phyloP scores from a whole-genome alignment of 2,797 vertebrate species.

The Linurgus olivaceus region DNA sequence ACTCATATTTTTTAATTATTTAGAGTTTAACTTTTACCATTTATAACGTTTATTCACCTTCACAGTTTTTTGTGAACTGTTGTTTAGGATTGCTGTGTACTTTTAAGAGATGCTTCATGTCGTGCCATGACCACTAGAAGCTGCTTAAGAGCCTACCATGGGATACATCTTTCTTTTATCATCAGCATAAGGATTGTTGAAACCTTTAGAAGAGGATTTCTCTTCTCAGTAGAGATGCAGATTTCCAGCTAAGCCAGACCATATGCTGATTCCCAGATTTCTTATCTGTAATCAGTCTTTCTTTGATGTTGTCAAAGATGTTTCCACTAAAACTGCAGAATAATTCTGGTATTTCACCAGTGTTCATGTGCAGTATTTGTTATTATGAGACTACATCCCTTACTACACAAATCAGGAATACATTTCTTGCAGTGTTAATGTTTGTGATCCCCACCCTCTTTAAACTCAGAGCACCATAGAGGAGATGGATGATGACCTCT shows the following conservation, averaged over 20 bases:
- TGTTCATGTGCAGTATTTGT: background rate
- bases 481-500: background rate
- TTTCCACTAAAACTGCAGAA: background rate
- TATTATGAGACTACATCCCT: background rate
- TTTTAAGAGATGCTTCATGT: background rate
- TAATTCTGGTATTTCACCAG: background rate
- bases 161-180: background rate
- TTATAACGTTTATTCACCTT: background rate
- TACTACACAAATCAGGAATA: background rate
- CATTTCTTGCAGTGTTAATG: background rate
- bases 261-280: constrained; percentile 21
- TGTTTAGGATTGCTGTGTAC: background rate
- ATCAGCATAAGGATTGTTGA: background rate
- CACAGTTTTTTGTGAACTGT: background rate
- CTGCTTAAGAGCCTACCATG: background rate
- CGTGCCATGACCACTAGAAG: background rate
- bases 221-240: background rate
- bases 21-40: background rate
- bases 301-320: background rate
- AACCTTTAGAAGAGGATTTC: constrained; percentile 33
- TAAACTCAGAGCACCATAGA: background rate
- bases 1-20: background rate
- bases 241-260: constrained; percentile 42
- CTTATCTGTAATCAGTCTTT: constrained; percentile 1
- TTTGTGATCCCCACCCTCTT: background rate